Evolutionary conservation across 2,888 invertebrate species (phyloP), one percentile per base, ranked within the genome.

Genomic region (Phymatocera aterrima): DNA sequence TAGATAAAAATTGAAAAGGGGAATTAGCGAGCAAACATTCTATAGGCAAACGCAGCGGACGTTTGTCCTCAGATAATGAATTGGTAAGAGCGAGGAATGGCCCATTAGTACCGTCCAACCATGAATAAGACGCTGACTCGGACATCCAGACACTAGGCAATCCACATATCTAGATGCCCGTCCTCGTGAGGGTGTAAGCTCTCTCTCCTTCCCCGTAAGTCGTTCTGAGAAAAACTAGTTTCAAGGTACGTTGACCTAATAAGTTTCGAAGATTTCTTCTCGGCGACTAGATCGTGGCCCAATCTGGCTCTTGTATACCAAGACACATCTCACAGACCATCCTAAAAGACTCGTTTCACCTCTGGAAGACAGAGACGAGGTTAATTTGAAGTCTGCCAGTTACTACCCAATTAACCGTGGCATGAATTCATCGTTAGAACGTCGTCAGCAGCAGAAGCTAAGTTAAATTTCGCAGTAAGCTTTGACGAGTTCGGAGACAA

Each of bases 41-140:
- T 51, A 72, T 18, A 72, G 37, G 48, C 48, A 54, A 72, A 37
- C 31, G 37, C 57, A 18, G 72, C n/a, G 51, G 34, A 43, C 75
- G 75, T 75, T n/a, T 75, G 12, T 60, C 10, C 75, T 40, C 43
- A 57, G 40, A 75, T 75, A 75, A 75, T 75, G 57, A 75, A 40
- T 75, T 8, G 75, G 57, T 75, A 75, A 75, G 75, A 75, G 57
- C 40, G 57, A 75, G 43, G 57, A 75, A 75, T 75, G 75, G 57
- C 57, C 75, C 57, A 75, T 75, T 75, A 75, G 75, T 75, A 60
- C 40, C 57, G 57, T 57, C 75, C 54, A 57, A 75, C 40, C 57
- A 34, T 60, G 75, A 75, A 75, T 75, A 57, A 57, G 75, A 75
- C 43, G 57, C 57, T 40, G 57, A 75, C 57, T 40, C n/a, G 75